phyloP scores from a whole-genome alignment of 2,888 invertebrate species.

The Latheticus oryzae region DNA sequence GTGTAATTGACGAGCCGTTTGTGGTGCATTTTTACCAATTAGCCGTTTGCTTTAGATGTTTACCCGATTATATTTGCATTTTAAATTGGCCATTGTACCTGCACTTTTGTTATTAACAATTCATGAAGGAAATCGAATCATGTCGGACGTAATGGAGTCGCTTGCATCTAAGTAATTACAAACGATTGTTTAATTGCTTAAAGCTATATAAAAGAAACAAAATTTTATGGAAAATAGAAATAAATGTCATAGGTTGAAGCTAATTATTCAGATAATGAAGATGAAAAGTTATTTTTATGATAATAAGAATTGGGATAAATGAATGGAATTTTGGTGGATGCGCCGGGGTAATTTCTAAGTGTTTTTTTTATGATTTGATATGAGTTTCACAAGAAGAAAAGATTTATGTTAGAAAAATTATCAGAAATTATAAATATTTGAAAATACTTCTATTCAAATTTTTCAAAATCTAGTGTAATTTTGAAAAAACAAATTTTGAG shows the following conservation, averaged over 20 bases:
- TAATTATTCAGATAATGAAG: slow-evolving; percentile 4
- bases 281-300: background rate
- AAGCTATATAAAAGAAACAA: slow-evolving; percentile 19
- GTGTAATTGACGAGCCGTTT: slow-evolving; percentile 58
- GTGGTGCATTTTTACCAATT: slow-evolving; percentile 60
- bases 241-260: slow-evolving; percentile 8
- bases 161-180: slow-evolving; percentile 35
- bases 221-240: slow-evolving; percentile 17
- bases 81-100: slow-evolving; percentile 43
- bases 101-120: slow-evolving; percentile 38
- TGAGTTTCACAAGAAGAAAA: too few relatives aligned
- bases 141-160: slow-evolving; percentile 37
- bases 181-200: slow-evolving; percentile 29
- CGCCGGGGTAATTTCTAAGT: slow-evolving; percentile 14
- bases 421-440: too few relatives aligned
- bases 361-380: too few relatives aligned
- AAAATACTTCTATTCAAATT: too few relatives aligned
- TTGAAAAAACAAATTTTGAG: too few relatives aligned
- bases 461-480: too few relatives aligned
- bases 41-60: slow-evolving; percentile 55
- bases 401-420: too few relatives aligned
- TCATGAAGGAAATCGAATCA: slow-evolving; percentile 38
- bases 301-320: background rate
- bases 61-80: slow-evolving; percentile 47
- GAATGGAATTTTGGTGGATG: slow-evolving; percentile 14